phyloP scores from a whole-genome alignment of 2,797 vertebrate genomes.

The Tapera naevia region DNA sequence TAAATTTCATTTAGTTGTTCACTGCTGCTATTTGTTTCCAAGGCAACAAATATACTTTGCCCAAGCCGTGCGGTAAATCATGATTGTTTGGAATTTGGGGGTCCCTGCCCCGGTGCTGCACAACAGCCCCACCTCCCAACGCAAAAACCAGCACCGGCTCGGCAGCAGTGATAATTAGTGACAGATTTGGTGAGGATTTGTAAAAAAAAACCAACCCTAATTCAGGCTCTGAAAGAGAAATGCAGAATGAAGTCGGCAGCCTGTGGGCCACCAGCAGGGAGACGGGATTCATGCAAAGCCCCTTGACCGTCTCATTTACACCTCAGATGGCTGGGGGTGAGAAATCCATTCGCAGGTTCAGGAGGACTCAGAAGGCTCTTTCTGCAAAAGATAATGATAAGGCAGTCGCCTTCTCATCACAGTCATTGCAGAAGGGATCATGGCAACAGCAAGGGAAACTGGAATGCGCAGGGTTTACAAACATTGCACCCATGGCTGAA shows the following conservation, averaged over 20 bases:
- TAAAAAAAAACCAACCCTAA: not conserved
- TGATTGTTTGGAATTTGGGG: conserved; percentile 61
- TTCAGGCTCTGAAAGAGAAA: not conserved
- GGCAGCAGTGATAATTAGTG: not conserved
- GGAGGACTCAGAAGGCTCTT: conserved; percentile 25
- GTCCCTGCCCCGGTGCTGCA: conserved; percentile 57
- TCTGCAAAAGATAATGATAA: not conserved
- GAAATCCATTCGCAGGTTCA: conserved; percentile 59
- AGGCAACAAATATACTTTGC: conserved; percentile 76
- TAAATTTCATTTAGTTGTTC: conserved; percentile 76
- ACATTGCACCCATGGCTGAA: fast-evolving
- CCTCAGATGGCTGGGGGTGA: conserved; percentile 15
- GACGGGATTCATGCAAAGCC: not conserved
- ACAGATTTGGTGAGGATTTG: not conserved
- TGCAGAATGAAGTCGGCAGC: not conserved
- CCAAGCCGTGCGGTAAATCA: conserved; percentile 59
- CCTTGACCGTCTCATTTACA: conserved; percentile 50
- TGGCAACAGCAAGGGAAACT: not conserved
- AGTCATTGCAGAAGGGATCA: not conserved
- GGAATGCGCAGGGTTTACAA: not conserved
- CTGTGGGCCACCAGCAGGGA: not conserved
- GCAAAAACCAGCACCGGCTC: not conserved
- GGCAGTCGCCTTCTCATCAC: not conserved
- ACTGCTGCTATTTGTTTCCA: conserved; percentile 75
- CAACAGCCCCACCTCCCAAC: not conserved